Evolutionary conservation across 2,797 vertebrate genomes (phyloP).

Genomic region (Tapirus indicus): DNA sequence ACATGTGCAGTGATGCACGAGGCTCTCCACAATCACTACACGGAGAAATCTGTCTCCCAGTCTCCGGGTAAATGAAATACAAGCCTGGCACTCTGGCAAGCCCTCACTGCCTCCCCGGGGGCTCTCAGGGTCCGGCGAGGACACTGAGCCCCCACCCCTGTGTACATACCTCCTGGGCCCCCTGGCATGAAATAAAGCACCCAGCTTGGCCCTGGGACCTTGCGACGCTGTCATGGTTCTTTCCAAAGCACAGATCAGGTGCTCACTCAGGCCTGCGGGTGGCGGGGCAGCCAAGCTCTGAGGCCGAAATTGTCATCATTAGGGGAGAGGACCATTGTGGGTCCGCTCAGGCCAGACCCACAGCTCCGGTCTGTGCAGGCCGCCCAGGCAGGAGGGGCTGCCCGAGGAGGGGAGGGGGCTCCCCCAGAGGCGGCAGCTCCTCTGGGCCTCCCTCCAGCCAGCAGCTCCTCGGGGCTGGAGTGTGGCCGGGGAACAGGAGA

Average conservation of each 20-base stretch:
- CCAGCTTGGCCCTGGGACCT: constrained; percentile 54
- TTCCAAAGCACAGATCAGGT: background rate
- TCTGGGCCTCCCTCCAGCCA: too few relatives aligned
- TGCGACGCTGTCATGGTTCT: constrained; percentile 61
- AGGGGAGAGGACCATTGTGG: background rate
- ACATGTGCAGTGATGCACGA: constrained; percentile 89
- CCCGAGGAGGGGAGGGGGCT: accelerated
- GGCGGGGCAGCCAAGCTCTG: too few relatives aligned
- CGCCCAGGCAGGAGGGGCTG: accelerated
- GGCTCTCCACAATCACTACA: constrained; percentile 75
- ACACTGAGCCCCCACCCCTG: background rate
- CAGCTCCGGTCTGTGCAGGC: too few relatives aligned
- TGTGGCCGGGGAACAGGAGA: accelerated
- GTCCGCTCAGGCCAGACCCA: background rate
- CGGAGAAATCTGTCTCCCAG: constrained; percentile 77
- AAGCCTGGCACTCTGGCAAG: accelerated
- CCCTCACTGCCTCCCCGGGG: accelerated
- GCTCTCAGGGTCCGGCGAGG: background rate
- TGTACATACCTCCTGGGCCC: background rate
- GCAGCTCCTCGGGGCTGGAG: too few relatives aligned
- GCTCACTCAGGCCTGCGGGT: accelerated
- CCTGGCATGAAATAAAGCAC: constrained; percentile 73
- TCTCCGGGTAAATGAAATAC: constrained; percentile 79
- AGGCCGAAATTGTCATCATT: background rate
- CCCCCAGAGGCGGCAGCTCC: background rate